Evolutionary conservation across 2,888 invertebrate species (phyloP).

Genomic region (Nasonovia ribisnigri): DNA sequence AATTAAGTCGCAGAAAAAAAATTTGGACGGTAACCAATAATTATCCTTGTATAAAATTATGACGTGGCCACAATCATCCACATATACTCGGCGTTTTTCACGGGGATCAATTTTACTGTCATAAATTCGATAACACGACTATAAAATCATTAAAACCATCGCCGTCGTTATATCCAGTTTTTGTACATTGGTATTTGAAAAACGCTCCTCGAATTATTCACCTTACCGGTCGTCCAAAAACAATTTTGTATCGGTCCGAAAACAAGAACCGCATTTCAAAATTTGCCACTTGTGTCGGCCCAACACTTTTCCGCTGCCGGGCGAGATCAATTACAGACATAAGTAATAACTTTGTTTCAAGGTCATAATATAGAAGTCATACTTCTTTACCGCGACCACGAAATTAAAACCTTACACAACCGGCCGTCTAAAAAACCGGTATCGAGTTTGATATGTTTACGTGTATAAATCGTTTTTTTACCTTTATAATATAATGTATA

Average conservation of each 20-base stretch:
- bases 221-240: not conserved
- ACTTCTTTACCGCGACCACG: conserved; percentile 28
- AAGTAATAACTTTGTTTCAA: conserved; percentile 42
- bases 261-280: not conserved
- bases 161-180: not conserved
- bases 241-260: not conserved
- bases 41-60: too few relatives aligned
- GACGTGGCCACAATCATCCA: too few relatives aligned
- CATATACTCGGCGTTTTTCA: too few relatives aligned
- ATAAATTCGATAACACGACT: not conserved
- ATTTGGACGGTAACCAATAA: too few relatives aligned
- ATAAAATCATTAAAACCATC: not conserved
- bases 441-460: conserved; percentile 26
- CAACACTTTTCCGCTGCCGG: not conserved
- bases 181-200: not conserved
- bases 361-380: conserved; percentile 34
- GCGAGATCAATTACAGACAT: not conserved
- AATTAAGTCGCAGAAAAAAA: too few relatives aligned
- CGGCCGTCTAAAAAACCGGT: conserved; percentile 28
- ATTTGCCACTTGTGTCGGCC: not conserved
- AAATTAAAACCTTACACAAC: conserved; percentile 48
- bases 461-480: not conserved
- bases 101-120: too few relatives aligned
- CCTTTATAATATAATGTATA: not conserved
- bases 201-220: not conserved